Base-by-base conservation (phyloP, 2,888 invertebrate species). In the Anarsia innoxiella region DNA sequence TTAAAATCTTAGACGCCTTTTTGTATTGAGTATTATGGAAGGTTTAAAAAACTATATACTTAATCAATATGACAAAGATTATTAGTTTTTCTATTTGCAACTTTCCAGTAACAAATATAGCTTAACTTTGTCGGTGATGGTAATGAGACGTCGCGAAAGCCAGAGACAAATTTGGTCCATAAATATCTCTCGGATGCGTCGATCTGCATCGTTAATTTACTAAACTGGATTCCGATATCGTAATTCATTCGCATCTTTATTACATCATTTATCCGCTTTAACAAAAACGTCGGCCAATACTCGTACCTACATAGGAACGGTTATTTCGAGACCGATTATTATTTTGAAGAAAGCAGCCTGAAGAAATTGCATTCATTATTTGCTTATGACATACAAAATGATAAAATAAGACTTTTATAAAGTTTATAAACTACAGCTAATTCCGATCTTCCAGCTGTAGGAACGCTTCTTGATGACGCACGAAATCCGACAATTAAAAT, bases 91-190 rank as follows among this genome's bases (percentile, higher is more conserved):
- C 77, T 78, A 77, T 79, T 78, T 68, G 73, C 72, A 73, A 73
- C 68, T 69, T 73, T 72, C 70, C 66, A 44, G 65, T 79, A 78
- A 80, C 76, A 77, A 82, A 80, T 77, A 70, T 51, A 51, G 57
- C 50, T 51, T 54, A 58, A 48, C 79, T 82, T 82, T 83, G 82
- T 79, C 82, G 82, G 82, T 70, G 48, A 46, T 59, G 40, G 62
- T 78, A 82, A 82, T 80, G 76, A 78, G 76, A 72, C 73, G 54
- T 65, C 57, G 59, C 48, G 63, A 68, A 59, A 63, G 58, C 59
- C 57, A 56, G 66, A 68, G 77, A 82, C 79, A 82, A 82, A 82
- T 83, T 79, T 67, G 70, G 64, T 68, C 64, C 78, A 77, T 78
- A 82, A 82, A 80, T 82, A 73, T 76, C 70, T 60, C 59, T 45